Evolutionary conservation across 2,797 vertebrate genomes (phyloP), one percentile per base, ranked within the genome.

Genomic region (Sphaeramia orbicularis): DNA sequence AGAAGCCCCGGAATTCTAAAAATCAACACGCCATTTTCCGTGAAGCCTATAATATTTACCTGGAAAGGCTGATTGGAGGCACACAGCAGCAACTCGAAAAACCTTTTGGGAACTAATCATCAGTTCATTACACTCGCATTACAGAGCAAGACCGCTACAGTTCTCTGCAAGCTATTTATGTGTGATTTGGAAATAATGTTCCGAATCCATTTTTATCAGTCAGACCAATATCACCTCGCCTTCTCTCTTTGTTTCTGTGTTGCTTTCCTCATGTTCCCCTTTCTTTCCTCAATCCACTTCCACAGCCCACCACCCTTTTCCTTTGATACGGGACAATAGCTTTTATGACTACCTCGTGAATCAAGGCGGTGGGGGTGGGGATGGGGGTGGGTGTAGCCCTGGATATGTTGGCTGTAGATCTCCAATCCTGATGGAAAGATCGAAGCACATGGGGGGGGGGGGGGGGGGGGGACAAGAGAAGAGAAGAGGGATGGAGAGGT

Each of bases 341-440:
- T 85, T 86, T 88, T 81, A 80, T 77, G 77, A 74, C 56, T 43
- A 72, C 36, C 71, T 81, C 61, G 30, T 88, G 79, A 85, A 73
- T 89, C 83, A 79, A 48, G 24, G 52, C 8, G 24, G 14, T 41
- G 53, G 47, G 43, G 61, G 51, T 41, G 4, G 43, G 53, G 44
- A 27, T 19, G 6, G 30, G 14, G 16, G n/a, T n/a, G n/a, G 19
- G 2, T 19, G 58, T 8, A 14, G 52, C 2, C 11, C 41, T 5
- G 16, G 45, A 37, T 35, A 43, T 45, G 30, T 38, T 18, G 32
- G 65, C 57, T 51, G 65, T 79, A 76, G 64, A 76, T 82, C 70
- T 78, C 62, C 58, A 11, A 1, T 47, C 60, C 58, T 60, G 78
- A 84, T 80, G 71, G 77, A 64, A 80, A 78, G 81, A 82, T 88